These are phyloP conservation scores for Paraplagusia blochii DNA, from an alignment of 2,113 vertebrate species.

Conservation along the genomic window DNA sequence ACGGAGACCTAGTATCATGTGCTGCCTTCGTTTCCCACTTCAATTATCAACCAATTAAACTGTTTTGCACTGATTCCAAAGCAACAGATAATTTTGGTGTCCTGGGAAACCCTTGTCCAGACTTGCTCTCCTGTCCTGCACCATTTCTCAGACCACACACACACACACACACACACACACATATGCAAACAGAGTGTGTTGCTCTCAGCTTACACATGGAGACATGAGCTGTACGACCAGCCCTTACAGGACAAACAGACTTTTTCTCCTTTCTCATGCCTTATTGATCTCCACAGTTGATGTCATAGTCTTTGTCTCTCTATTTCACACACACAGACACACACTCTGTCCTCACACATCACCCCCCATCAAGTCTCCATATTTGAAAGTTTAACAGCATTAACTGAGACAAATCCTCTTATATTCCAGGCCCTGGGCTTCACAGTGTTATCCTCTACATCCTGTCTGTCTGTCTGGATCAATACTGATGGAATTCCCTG, in stretches of 20 bases:
- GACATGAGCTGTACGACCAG: slow-evolving; percentile 53
- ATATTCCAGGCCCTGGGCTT: slow-evolving; percentile 31
- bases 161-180: slow-evolving; percentile 31
- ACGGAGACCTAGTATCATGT: neutral
- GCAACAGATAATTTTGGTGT: slow-evolving; percentile 22
- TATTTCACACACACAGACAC: slow-evolving; percentile 7
- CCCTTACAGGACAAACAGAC: slow-evolving; percentile 59
- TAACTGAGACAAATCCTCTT: slow-evolving; percentile 41
- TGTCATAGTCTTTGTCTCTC: slow-evolving; percentile 32
- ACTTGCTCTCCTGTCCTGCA: slow-evolving; percentile 6
- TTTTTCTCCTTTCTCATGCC: slow-evolving; percentile 43
- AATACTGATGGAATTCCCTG: slow-evolving; percentile 62
- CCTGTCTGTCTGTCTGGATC: slow-evolving; percentile 49
- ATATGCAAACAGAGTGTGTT: slow-evolving; percentile 24
- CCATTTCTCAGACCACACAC: slow-evolving; percentile 38
- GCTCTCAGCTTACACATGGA: slow-evolving; percentile 60
- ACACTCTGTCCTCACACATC: slow-evolving; percentile 29
- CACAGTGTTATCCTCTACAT: slow-evolving; percentile 34
- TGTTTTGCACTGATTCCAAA: slow-evolving; percentile 1
- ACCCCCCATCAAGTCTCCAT: slow-evolving; percentile 6
- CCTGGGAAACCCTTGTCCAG: slow-evolving; percentile 30
- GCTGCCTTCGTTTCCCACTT: neutral
- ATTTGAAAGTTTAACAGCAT: slow-evolving; percentile 49
- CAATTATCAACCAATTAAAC: neutral
- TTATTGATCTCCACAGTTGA: slow-evolving; percentile 54